Conservation (phyloP, 2,113 vertebrate genomes). For the Rhea pennata region DNA sequence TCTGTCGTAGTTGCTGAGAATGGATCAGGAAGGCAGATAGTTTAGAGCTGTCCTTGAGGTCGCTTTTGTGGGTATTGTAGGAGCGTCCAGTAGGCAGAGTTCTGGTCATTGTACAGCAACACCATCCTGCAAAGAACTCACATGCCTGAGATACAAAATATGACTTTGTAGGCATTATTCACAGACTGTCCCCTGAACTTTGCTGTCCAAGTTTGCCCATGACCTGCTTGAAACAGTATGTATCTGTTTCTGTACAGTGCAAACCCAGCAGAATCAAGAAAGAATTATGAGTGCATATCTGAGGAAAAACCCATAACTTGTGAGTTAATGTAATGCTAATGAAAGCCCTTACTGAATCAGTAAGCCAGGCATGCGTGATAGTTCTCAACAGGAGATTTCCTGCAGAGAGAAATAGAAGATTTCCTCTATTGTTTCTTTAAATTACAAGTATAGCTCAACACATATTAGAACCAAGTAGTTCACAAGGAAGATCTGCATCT, state of each 20-base stretch:
- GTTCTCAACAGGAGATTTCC: neutral
- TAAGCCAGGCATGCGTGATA: neutral
- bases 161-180: rapidly evolving
- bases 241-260: neutral
- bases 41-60: neutral
- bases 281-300: neutral
- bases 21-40: neutral
- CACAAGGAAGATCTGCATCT: neutral
- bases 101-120: neutral
- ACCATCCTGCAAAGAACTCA: neutral
- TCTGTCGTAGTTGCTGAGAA: neutral
- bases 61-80: neutral
- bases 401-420: neutral
- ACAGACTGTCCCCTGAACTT: neutral
- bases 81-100: neutral
- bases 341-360: neutral
- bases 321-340: neutral
- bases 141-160: neutral
- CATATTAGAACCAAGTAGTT: neutral
- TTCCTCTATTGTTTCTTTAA: neutral
- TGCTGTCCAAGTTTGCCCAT: neutral
- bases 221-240: neutral
- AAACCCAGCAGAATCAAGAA: neutral
- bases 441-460: neutral
- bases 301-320: neutral